Base-by-base conservation (phyloP, 1,140 invertebrate genomes). In the Periplaneta americana region DNA sequence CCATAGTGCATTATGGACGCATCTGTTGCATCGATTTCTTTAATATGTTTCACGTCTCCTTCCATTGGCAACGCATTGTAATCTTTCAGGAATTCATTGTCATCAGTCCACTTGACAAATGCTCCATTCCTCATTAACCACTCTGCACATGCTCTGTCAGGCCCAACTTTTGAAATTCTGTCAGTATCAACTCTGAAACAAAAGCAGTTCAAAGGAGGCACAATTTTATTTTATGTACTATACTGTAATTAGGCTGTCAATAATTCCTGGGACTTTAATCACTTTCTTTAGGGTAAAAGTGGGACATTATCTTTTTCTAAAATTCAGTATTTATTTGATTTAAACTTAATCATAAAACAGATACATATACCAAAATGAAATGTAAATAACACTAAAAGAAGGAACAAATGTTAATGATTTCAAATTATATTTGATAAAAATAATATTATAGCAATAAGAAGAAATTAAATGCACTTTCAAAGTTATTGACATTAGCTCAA, bases 91-190 rank as follows among this genome's bases (percentile, higher is more conserved):
- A 87, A 91, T 77, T 91, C 86, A 39, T 88, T 84, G 18, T 86
- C 85, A 78, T 89, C 89, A 84, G 89, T 89, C 93, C 93, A 96
- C 85, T 91, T 92, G 1, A 97, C 90, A 82, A 89, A 88, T 31
- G 94, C 96, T 17, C 96, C 96, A 89, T 96, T 96, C 85, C 92
- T 88, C 74, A 97, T 86, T 17, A 98, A 89, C 97, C 97, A 98
- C 89, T 98, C 96, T 6, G 96, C 95, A 89, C 96, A 97, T n/a
- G 94, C 94, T 85, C 93, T 86, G 87, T 98, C 96, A 6, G 96
- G 91, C 1, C 97, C 97, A 82, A 96, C 90, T 84, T 91, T 87
- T 87, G 94, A 91, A 36, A 96, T 91, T 84, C 96, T 88, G 10
- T 91, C 88, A 34, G 88, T 83, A 86, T 96, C 95, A 80, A 93